Conservation (phyloP, 2,888 invertebrate genomes). For the Dicyrtomina minuta region DNA sequence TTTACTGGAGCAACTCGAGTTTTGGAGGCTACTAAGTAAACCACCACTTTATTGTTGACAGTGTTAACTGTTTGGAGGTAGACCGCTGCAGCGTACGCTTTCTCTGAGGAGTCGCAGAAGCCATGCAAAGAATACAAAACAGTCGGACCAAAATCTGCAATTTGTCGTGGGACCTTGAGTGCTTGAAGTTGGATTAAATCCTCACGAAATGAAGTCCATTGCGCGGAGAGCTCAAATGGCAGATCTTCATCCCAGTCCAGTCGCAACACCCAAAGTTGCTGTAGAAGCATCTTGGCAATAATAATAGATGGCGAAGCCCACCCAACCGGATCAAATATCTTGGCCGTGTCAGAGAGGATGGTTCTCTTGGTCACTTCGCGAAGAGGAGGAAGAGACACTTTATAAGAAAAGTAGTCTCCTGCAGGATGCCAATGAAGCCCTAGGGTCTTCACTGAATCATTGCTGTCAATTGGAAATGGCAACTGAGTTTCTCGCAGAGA, state of each 20-base stretch:
- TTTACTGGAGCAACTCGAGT: slow-evolving; percentile 51
- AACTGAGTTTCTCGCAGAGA: slow-evolving; percentile 1
- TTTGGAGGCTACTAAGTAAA: slow-evolving; percentile 43
- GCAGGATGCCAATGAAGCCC: too few species aligned
- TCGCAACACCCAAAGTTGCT: neutral
- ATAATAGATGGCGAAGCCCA: neutral
- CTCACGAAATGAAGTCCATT: too few species aligned
- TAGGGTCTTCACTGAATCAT: slow-evolving; percentile 18
- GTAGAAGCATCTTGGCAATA: slow-evolving; percentile 1
- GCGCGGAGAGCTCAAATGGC: too few species aligned
- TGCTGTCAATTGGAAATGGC: too few species aligned
- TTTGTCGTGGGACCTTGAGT: too few species aligned
- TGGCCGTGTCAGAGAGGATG: neutral
- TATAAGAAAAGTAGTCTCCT: too few species aligned
- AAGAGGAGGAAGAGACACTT: too few species aligned
- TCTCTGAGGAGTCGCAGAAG: too few species aligned
- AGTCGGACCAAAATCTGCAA: neutral
- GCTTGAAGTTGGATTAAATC: too few species aligned
- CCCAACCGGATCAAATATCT: neutral
- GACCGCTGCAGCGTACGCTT: too few species aligned
- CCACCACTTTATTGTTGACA: neutral
- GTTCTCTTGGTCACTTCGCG: neutral
- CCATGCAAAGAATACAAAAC: slow-evolving; percentile 20
- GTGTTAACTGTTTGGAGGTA: slow-evolving; percentile 21
- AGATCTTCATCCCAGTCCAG: slow-evolving; percentile 4